Base-by-base conservation (phyloP, 2,113 vertebrate species). In the Gallinago jamesoni region DNA sequence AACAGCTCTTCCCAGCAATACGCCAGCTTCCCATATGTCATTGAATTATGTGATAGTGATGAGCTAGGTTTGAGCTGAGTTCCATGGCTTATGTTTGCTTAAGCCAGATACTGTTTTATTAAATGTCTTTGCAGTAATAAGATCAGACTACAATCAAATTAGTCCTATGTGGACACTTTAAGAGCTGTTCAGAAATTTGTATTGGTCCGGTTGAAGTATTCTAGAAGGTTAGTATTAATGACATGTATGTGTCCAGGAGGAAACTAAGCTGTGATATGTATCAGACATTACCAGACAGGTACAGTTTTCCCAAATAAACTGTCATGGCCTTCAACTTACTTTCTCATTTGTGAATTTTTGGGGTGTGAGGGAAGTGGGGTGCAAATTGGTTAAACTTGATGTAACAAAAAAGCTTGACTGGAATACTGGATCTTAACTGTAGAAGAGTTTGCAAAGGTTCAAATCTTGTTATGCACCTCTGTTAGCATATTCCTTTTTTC, bases 241-340 rank as follows among this genome's bases (percentile, higher is more conserved):
- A 52, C 55, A 73, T 94, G 90, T 95, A 92, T 37, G 72, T 83
- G 72, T 82, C 95, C 88, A 37, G 90, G 94, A 90, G 93, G 92
- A 96, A 60, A 77, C 60, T 57, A 97, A 97, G 90, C 95, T 94
- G 94, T 96, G 84, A 45, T 62, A 35, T 88, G 62, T 95, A 52
- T 90, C 47, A 47, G 47, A 77, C 28, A 33, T 41, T 84, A 92
- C 91, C 94, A 86, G 91, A 83, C 43, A 93, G 93, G 94, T 92
- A 95, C 87, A 82, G 5, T 94, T 96, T 96, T 93, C 79, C 3
- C 47, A 83, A 97, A 95, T 97, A 97, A 97, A 97, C 93, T 93
- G 39, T 96, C 92, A 91, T 83, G 87, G 89, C 94, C 94, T 94
- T 93, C 87, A 87, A 30, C n/a, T 48, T 74, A 48, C 33, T 74